Evolutionary conservation across 2,797 vertebrate species (phyloP), one percentile per base, ranked within the genome.

Genomic region (Lutjanus argentimaculatus): DNA sequence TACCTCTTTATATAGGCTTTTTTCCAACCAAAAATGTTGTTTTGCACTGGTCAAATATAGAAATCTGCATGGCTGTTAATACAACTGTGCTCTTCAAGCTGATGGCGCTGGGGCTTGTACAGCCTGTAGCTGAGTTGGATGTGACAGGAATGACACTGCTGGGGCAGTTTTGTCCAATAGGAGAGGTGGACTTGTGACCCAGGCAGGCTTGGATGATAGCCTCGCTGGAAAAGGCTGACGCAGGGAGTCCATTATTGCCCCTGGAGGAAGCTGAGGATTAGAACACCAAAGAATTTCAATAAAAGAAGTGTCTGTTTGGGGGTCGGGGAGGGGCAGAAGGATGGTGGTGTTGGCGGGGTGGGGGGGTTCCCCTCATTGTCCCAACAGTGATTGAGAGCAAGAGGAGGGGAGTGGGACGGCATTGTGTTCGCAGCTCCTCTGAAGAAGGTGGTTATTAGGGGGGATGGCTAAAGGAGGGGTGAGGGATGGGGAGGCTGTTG

Each of bases 261-360:
- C 91, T 85, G 93, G 95, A 96, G 96, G 96, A 97, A 97, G 95
- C 96, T 91, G 95, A 95, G 96, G 96, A 97, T 97, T 97, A 97
- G 94, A 95, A 96, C 95, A 95, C 95, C 95, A 96, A 96, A 96
- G 95, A 96, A 96, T 95, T 95, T 95, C 95, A 96, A 96, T 96
- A 96, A 96, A 96, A 96, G 95, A 96, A 95, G 95, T 96, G 95
- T 96, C 95, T 96, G 95, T 96, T 95, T 93, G 93, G 92, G 93
- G 92, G 94, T 88, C 84, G 79, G 82, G 85, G 87, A 92, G 91
- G 89, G 91, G 89, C 75, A 89, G 86, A 76, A 79, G 88, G 91
- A 91, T 80, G 87, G 89, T 71, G 76, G 87, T 57, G 83, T 84
- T 85, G 87, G 77, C 57, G 85, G 55, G 65, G 72, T 63, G 70